A percentile compares a stretch with the other conserved stretches of the same genome.
Conservation (phyloP, 2,888 invertebrate genomes). For the Amblyjoppa proteus region DNA sequence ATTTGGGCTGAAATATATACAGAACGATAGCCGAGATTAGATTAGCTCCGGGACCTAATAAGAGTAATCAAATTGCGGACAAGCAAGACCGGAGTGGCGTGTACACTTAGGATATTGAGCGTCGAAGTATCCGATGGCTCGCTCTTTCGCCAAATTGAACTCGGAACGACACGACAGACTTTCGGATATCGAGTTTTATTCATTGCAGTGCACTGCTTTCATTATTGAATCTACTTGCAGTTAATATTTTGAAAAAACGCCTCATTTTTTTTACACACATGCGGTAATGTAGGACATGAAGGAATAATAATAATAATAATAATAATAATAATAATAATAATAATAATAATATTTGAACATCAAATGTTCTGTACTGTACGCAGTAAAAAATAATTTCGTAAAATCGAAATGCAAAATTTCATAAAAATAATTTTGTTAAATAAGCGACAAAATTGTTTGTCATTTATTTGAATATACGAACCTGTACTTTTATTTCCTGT, state of each 20-base stretch:
- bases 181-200: slow-evolving; percentile 3
- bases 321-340: too few species aligned
- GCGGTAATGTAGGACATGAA: too few species aligned
- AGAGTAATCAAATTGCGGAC: slow-evolving; percentile 58
- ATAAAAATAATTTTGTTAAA: too few species aligned
- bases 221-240: background rate
- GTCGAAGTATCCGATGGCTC: slow-evolving; percentile 32
- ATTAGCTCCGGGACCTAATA: slow-evolving; percentile 54
- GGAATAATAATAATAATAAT: too few species aligned
- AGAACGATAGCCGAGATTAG: slow-evolving; percentile 51
- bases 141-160: slow-evolving; percentile 54
- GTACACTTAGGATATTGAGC: slow-evolving; percentile 48
- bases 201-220: background rate
- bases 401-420: too few species aligned
- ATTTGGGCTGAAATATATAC: slow-evolving; percentile 33
- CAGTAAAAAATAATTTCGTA: too few species aligned
- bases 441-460: too few species aligned
- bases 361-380: too few species aligned
- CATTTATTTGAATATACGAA: too few species aligned
- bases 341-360: too few species aligned
- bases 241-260: background rate
- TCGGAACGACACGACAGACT: slow-evolving; percentile 27
- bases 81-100: slow-evolving; percentile 38
- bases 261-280: background rate
- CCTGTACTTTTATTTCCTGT: too few species aligned